A percentile compares a stretch with the other conserved stretches of the same genome.
Conservation (phyloP, 2,113 vertebrate genomes). For the Conger conger region DNA sequence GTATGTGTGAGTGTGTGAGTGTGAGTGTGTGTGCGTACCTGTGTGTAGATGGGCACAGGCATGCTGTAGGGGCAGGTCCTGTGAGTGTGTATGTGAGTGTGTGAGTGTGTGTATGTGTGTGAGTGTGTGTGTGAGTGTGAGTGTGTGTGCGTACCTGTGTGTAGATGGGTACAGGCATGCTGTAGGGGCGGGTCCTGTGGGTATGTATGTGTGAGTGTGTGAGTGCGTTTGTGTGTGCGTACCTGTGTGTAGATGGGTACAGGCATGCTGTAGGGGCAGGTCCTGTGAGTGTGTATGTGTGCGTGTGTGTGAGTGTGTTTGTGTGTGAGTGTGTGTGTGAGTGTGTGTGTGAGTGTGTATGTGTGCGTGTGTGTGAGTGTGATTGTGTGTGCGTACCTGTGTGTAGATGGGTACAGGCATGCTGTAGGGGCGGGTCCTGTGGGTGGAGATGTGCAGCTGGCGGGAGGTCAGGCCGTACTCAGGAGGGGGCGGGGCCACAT, state of each 20-base stretch:
- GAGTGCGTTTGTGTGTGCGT: too few relatives aligned
- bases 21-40: constrained; percentile 67
- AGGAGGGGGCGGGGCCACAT: constrained; percentile 70
- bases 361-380: too few relatives aligned
- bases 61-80: constrained; percentile 88
- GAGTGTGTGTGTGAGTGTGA: too few relatives aligned
- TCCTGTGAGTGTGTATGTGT: too few relatives aligned
- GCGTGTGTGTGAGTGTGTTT: too few relatives aligned
- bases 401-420: constrained; percentile 83
- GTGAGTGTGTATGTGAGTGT: constrained; percentile 63
- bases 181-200: constrained; percentile 86
- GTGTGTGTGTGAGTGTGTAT: constrained; percentile 3
- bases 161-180: constrained; percentile 82
- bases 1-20: too few relatives aligned
- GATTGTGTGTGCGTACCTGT: constrained; percentile 72
- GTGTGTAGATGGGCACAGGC: constrained; percentile 83
- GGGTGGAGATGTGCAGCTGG: constrained; percentile 72
- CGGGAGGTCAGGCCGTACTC: constrained; percentile 78
- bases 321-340: background rate
- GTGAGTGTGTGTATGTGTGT: constrained; percentile 9
- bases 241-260: too few relatives aligned
- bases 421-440: constrained; percentile 87
- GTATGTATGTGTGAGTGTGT: constrained; percentile 67
- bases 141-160: constrained; percentile 76
- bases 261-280: constrained; percentile 87